phyloP scores from a whole-genome alignment of 2,113 vertebrate genomes.

The Istiophorus platypterus region DNA sequence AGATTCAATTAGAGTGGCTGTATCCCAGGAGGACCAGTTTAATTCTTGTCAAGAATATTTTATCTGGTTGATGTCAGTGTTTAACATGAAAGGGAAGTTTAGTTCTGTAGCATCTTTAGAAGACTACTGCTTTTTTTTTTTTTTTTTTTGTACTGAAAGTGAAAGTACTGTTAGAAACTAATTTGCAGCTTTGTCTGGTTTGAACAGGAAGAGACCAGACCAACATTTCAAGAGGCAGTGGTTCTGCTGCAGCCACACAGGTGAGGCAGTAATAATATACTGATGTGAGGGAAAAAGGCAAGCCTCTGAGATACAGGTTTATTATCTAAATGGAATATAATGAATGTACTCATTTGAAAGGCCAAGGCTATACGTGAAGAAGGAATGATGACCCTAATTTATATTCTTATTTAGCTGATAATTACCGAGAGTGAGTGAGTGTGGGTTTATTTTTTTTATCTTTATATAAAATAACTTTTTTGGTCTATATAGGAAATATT shows the following conservation, averaged over 20 bases:
- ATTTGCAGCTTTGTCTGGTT: slow-evolving; percentile 40
- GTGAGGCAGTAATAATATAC: slow-evolving; percentile 42
- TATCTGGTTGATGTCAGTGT: slow-evolving; percentile 38
- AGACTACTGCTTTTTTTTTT: not conserved
- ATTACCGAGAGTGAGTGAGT: too few relatives aligned
- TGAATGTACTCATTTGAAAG: not conserved
- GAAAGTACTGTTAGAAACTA: not conserved
- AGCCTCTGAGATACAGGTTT: not conserved
- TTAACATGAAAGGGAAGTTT: slow-evolving; percentile 7
- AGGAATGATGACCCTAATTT: too few relatives aligned
- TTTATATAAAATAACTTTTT: too few relatives aligned
- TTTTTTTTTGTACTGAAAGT: not conserved
- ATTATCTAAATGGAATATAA: not conserved
- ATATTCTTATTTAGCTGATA: too few relatives aligned
- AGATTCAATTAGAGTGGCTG: slow-evolving; percentile 13
- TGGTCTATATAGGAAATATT: not conserved
- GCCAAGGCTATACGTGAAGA: not conserved
- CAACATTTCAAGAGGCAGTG: slow-evolving; percentile 26
- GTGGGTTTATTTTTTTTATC: too few relatives aligned
- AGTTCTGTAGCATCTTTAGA: slow-evolving; percentile 8
- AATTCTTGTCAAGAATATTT: slow-evolving; percentile 48
- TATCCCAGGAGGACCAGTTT: slow-evolving; percentile 33
- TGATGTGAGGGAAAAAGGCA: too few relatives aligned
- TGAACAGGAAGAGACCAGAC: slow-evolving; percentile 66
- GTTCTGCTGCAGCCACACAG: slow-evolving; percentile 50